Conservation (phyloP, 2,797 vertebrate species). For the Vespertilio murinus region DNA sequence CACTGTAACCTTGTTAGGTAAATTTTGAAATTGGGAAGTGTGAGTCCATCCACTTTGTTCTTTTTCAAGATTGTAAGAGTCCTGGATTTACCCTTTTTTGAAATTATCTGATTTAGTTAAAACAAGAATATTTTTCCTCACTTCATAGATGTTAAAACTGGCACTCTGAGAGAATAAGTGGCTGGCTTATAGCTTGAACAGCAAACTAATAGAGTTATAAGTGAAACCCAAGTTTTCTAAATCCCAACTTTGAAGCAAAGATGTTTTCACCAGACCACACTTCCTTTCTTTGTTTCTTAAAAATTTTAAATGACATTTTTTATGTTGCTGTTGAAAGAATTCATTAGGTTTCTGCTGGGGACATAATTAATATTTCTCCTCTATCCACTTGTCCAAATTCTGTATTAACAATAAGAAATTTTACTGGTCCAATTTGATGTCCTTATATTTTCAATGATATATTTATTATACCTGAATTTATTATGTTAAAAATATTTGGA, state of each 20-base stretch:
- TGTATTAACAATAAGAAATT: background rate
- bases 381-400: background rate
- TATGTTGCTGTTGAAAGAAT: background rate
- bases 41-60: background rate
- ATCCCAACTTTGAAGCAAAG: conserved; percentile 29
- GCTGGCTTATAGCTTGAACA: conserved; percentile 22
- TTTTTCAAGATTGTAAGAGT: background rate
- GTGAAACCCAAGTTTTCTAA: conserved; percentile 68
- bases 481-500: conserved; percentile 24
- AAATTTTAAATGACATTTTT: background rate
- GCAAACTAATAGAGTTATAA: conserved; percentile 6
- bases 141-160: background rate
- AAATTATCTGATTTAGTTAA: conserved; percentile 27
- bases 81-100: background rate
- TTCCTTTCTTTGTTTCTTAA: background rate
- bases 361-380: background rate
- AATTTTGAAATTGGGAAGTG: background rate
- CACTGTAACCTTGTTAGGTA: background rate
- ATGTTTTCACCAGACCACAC: background rate
- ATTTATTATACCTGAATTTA: background rate
- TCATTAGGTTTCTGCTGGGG: conserved; percentile 1
- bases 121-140: background rate
- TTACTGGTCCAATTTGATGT: background rate
- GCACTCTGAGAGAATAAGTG: conserved; percentile 49
- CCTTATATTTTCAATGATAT: conserved; percentile 15